These are phyloP conservation scores for Drosophila elegans DNA, from an alignment of 1,140 invertebrate species.

Conservation along the genomic window DNA sequence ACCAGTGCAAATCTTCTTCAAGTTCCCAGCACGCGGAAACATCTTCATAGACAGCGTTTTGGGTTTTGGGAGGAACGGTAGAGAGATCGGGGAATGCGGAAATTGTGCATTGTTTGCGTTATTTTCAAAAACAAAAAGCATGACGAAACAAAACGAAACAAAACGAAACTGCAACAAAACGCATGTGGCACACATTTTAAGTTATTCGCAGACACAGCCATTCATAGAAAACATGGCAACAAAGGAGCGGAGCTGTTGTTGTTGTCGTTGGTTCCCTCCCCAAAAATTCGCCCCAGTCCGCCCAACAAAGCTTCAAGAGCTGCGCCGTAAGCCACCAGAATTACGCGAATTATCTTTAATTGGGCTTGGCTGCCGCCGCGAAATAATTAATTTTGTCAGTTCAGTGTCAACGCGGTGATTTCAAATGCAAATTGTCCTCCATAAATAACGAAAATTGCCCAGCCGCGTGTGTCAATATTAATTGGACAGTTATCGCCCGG, in stretches of 20 bases:
- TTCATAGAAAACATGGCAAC: constrained; percentile 26
- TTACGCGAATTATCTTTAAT: constrained; percentile 40
- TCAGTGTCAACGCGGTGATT: constrained; percentile 57
- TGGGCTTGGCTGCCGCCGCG: constrained; percentile 10
- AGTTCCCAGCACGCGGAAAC: constrained; percentile 42
- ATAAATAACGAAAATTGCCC: constrained; percentile 46
- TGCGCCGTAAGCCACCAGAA: constrained; percentile 5
- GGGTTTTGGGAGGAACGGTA: not conserved
- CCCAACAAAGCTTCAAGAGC: not conserved
- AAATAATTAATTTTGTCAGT: constrained; percentile 54
- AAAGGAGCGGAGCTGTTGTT: constrained; percentile 14
- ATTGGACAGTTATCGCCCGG: constrained; percentile 45
- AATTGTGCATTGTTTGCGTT: constrained; percentile 63
- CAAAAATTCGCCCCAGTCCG: not conserved
- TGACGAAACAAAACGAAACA: constrained; percentile 14
- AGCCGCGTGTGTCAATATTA: constrained; percentile 47
- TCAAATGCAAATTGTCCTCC: constrained; percentile 57
- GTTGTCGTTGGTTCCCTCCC: not conserved
- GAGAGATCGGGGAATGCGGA: constrained; percentile 45
- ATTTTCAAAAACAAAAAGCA: constrained; percentile 41
- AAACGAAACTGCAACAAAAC: constrained; percentile 35
- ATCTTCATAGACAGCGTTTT: constrained; percentile 29
- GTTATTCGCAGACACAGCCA: constrained; percentile 37
- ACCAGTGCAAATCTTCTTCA: constrained; percentile 39
- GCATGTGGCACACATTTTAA: constrained; percentile 73